Conservation (phyloP, 2,797 vertebrate species). For the Sandelia bainsii region DNA sequence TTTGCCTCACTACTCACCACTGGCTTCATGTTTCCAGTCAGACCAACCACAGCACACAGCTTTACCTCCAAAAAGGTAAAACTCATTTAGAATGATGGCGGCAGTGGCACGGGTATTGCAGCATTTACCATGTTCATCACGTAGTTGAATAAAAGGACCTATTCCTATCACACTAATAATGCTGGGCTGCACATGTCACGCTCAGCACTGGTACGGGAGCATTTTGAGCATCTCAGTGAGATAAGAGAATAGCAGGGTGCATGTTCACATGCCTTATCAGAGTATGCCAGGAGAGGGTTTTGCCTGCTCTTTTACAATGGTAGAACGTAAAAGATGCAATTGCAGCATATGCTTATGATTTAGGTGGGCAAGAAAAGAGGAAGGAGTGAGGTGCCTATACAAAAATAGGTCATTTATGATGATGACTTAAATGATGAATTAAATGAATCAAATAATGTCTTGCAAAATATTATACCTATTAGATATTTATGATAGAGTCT, state of each 20-base stretch:
- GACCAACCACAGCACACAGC: slow-evolving; percentile 25
- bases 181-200: slow-evolving; percentile 68
- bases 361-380: slow-evolving; percentile 41
- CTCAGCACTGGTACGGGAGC: slow-evolving; percentile 71
- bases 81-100: slow-evolving; percentile 63
- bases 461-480: slow-evolving; percentile 2
- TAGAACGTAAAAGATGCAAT: slow-evolving; percentile 61
- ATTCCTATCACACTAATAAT: slow-evolving; percentile 78
- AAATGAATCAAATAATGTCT: slow-evolving; percentile 30
- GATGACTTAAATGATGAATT: neutral
- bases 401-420: slow-evolving; percentile 36
- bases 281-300: slow-evolving; percentile 75
- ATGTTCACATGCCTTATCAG: slow-evolving; percentile 82
- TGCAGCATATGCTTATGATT: slow-evolving; percentile 50
- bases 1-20: slow-evolving; percentile 44
- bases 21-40: slow-evolving; percentile 47
- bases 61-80: slow-evolving; percentile 35
- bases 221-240: slow-evolving; percentile 79
- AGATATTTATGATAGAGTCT: neutral
- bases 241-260: slow-evolving; percentile 82
- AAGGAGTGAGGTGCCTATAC: slow-evolving; percentile 3
- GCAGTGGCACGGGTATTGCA: slow-evolving; percentile 35
- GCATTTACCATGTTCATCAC: slow-evolving; percentile 70
- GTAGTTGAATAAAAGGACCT: slow-evolving; percentile 70
- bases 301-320: slow-evolving; percentile 65